A percentile compares a stretch with the other conserved stretches of the same genome.
Evolutionary conservation across 2,113 vertebrate genomes (phyloP).

Genomic region (Rhea pennata): DNA sequence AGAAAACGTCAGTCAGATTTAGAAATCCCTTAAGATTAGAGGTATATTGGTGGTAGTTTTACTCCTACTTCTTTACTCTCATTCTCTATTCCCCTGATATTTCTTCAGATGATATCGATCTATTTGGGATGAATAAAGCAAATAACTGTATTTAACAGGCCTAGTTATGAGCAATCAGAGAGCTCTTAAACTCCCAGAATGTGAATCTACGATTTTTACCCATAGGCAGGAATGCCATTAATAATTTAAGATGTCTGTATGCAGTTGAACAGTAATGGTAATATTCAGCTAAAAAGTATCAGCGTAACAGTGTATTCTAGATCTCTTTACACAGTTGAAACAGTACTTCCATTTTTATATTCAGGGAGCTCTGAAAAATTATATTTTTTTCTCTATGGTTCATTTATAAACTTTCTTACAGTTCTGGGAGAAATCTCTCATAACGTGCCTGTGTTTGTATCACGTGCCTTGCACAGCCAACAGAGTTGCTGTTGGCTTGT

Average conservation of each 20-base stretch:
- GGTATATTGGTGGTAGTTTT: not conserved
- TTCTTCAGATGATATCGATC: constrained; percentile 41
- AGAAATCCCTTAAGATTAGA: not conserved
- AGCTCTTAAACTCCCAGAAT: constrained; percentile 39
- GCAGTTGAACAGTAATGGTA: constrained; percentile 36
- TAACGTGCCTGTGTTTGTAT: rapidly evolving
- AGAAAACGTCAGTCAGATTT: not conserved
- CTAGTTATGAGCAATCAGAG: constrained; percentile 35
- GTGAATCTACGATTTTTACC: constrained; percentile 32
- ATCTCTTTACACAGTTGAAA: not conserved
- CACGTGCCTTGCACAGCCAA: not conserved
- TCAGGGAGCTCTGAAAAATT: constrained; percentile 13
- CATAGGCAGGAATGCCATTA: constrained; percentile 35
- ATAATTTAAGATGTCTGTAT: constrained; percentile 50
- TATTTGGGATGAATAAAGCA: constrained; percentile 41
- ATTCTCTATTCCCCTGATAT: not conserved
- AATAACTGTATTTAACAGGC: constrained; percentile 58
- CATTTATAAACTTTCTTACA: not conserved
- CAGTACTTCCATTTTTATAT: not conserved
- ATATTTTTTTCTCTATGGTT: not conserved
- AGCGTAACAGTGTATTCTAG: not conserved
- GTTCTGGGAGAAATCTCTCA: not conserved
- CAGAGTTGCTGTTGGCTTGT: not conserved
- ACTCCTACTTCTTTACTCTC: not conserved
- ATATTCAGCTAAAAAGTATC: constrained; percentile 42